Conservation (phyloP, 2,888 invertebrate genomes). For the Acronicta aceris region DNA sequence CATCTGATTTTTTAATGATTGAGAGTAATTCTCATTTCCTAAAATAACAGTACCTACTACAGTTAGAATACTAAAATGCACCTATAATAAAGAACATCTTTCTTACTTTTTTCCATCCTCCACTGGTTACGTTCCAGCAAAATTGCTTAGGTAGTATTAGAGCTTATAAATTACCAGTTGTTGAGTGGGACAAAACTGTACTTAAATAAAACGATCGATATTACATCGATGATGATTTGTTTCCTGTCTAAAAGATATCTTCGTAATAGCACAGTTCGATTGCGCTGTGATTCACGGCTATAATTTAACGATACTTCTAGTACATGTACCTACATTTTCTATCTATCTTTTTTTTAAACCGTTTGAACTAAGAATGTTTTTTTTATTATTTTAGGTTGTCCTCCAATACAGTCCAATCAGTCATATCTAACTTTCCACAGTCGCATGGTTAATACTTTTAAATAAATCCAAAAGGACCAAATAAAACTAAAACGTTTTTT, state of each 20-base stretch:
- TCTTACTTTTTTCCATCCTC: slow-evolving; percentile 16
- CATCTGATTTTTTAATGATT: too few species aligned
- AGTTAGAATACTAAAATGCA: too few species aligned
- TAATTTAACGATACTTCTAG: slow-evolving; percentile 44
- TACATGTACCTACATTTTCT: slow-evolving; percentile 36
- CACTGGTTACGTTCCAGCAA: slow-evolving; percentile 17
- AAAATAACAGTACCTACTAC: background rate
- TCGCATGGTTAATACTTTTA: too few species aligned
- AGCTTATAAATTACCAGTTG: slow-evolving; percentile 44
- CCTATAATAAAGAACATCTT: background rate
- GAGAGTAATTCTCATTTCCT: too few species aligned
- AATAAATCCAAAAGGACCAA: too few species aligned
- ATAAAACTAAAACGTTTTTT: too few species aligned
- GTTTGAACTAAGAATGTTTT: too few species aligned
- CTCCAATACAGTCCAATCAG: too few species aligned
- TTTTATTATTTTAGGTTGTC: too few species aligned
- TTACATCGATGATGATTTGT: slow-evolving; percentile 56
- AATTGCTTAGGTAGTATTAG: slow-evolving; percentile 36
- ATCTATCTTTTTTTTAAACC: slow-evolving; percentile 28
- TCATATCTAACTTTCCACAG: too few species aligned
- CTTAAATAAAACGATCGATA: slow-evolving; percentile 60
- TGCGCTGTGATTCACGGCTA: slow-evolving; percentile 47
- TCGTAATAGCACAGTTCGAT: slow-evolving; percentile 43
- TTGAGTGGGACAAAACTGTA: slow-evolving; percentile 53
- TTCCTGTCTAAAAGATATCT: slow-evolving; percentile 60